A percentile compares a stretch with the other conserved stretches of the same genome.
Evolutionary conservation across 1,140 invertebrate species (phyloP).

Genomic region (Caerostris darwini): DNA sequence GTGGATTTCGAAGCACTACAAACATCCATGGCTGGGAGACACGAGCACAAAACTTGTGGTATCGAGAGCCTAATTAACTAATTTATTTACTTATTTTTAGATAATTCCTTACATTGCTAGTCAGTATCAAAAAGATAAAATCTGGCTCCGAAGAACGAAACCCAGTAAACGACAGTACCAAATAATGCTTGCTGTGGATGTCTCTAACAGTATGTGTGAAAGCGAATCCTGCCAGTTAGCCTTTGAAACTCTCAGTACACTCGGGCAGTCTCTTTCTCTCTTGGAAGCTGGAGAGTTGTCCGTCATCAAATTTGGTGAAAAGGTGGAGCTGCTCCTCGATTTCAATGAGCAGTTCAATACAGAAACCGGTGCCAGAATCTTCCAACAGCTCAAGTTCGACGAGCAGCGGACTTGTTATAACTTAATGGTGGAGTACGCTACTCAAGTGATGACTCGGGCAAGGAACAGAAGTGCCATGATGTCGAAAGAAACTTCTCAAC

Average conservation of each 20-base stretch:
- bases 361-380: conserved; percentile 87
- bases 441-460: conserved; percentile 85
- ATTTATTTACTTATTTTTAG: conserved; percentile 36
- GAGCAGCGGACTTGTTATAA: conserved; percentile 88
- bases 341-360: conserved; percentile 93
- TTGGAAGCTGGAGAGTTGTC: conserved; percentile 96
- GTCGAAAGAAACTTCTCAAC: conserved; percentile 87
- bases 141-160: conserved; percentile 98
- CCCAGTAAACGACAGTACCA: conserved; percentile 98
- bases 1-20: too few relatives aligned
- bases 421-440: conserved; percentile 90
- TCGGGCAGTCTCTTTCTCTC: conserved; percentile 94
- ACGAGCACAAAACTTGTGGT: too few relatives aligned
- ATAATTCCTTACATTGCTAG: conserved; percentile 99
- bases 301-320: conserved; percentile 96
- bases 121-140: conserved; percentile 99
- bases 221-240: conserved; percentile 87
- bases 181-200: conserved; percentile 97
- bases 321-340: conserved; percentile 89
- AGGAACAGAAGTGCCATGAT: conserved; percentile 81
- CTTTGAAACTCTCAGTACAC: conserved; percentile 95
- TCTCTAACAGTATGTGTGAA: conserved; percentile 90
- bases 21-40: too few relatives aligned
- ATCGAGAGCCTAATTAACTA: too few relatives aligned
- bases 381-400: conserved; percentile 89